Evolutionary conservation across 2,888 invertebrate species (phyloP).

Genomic region (Agrilus cyanescens): DNA sequence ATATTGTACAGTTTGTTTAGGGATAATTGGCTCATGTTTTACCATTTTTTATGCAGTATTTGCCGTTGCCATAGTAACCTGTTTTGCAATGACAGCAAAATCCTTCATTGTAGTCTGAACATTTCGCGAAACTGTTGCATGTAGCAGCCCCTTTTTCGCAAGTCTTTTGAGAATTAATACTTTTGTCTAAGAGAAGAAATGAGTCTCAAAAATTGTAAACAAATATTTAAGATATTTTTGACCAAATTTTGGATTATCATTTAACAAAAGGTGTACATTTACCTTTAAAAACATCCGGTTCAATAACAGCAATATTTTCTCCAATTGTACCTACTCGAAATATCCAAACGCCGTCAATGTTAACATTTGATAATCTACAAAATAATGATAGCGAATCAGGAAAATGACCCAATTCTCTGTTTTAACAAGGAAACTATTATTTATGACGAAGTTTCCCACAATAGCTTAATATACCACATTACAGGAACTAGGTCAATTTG

Average conservation of each 20-base stretch:
- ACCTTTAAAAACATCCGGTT: conserved; percentile 50
- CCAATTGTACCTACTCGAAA: conserved; percentile 69
- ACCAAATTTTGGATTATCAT: no score
- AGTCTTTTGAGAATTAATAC: conserved; percentile 12
- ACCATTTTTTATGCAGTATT: conserved; percentile 73
- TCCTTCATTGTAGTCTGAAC: conserved; percentile 70
- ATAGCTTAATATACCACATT: no score
- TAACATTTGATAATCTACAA: conserved; percentile 75
- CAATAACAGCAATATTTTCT: conserved; percentile 47
- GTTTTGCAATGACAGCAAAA: conserved; percentile 81
- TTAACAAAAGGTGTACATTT: background rate
- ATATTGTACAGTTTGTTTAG: background rate
- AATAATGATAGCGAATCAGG: conserved; percentile 15
- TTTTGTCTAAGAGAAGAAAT: background rate
- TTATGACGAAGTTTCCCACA: no score
- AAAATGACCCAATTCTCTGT: no score
- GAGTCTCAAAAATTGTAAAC: background rate
- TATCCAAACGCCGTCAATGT: conserved; percentile 75
- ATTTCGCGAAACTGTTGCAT: conserved; percentile 73
- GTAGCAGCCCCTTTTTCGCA: conserved; percentile 52
- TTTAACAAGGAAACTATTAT: no score
- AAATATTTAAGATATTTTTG: background rate
- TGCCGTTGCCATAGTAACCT: conserved; percentile 89
- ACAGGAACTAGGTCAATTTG: no score
- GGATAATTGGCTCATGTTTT: conserved; percentile 10